phyloP scores from a whole-genome alignment of 1,140 invertebrate genomes.

The Sinella curviseta region DNA sequence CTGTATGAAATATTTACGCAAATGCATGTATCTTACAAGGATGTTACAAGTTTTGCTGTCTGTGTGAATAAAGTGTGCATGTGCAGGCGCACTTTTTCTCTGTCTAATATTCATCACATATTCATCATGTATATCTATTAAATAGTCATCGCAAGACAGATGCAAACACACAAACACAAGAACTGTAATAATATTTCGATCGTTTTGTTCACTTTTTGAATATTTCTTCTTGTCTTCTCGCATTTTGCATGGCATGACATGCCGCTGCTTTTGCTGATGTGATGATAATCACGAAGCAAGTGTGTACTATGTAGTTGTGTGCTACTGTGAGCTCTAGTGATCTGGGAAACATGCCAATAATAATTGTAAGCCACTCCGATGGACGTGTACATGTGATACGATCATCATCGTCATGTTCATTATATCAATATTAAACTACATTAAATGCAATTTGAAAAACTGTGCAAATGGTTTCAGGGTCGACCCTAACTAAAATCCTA shows the following conservation, averaged over 20 bases:
- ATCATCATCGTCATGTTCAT: neutral
- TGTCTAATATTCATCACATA: too few species aligned
- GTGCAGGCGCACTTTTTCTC: neutral
- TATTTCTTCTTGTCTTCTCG: neutral
- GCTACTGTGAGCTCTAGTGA: neutral
- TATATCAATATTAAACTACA: neutral
- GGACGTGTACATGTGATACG: neutral
- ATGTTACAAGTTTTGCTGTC: too few species aligned
- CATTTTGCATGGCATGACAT: neutral
- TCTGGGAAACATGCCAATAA: conserved; percentile 23
- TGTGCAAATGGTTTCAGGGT: conserved; percentile 13
- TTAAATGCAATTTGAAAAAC: neutral
- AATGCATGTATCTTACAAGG: too few species aligned
- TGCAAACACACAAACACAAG: neutral
- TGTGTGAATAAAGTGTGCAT: too few species aligned
- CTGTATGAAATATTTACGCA: too few species aligned
- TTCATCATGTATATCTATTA: neutral
- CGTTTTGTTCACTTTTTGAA: too few species aligned
- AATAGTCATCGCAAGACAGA: neutral
- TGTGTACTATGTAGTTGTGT: neutral
- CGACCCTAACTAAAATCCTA: too few species aligned
- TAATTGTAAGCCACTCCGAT: conserved; percentile 7
- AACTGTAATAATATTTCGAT: too few species aligned
- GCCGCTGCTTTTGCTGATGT: neutral
- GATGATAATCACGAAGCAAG: conserved; percentile 12